These are phyloP conservation scores for Lochmaea crataegi DNA, from an alignment of 2,888 invertebrate genomes.

Conservation along the genomic window DNA sequence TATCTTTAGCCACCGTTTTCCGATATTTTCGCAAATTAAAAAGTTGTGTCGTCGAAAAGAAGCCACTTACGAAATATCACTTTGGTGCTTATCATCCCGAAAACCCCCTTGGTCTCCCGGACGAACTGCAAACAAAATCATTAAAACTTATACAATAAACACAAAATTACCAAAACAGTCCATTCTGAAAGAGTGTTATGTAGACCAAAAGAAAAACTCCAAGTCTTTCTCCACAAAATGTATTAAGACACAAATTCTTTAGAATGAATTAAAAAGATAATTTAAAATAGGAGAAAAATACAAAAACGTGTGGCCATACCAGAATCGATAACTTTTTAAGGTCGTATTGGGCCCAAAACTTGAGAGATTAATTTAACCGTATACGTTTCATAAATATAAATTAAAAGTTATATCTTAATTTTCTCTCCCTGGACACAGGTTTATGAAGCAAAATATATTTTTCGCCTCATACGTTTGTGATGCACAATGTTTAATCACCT, in stretches of 20 bases:
- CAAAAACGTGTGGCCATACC: neutral
- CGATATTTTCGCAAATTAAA: too few species aligned
- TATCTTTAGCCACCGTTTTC: neutral
- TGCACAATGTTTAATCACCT: neutral
- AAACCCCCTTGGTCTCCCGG: neutral
- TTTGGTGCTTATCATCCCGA: neutral
- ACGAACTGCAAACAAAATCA: neutral
- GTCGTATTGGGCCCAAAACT: neutral
- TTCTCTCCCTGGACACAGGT: neutral
- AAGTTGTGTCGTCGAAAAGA: neutral
- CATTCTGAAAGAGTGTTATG: neutral
- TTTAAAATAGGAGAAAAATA: neutral
- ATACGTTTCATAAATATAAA: neutral
- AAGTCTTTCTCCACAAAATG: neutral
- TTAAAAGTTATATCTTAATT: too few species aligned
- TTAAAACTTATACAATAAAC: neutral
- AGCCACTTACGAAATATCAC: neutral
- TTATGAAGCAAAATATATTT: neutral
- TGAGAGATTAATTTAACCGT: neutral
- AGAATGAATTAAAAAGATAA: neutral
- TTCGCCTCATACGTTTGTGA: neutral
- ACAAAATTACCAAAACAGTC: neutral
- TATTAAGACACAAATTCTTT: too few species aligned
- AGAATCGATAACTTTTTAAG: neutral
- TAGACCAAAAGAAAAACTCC: neutral